phyloP scores from a whole-genome alignment of 2,113 vertebrate species.

The Erythrocercus mccallii region DNA sequence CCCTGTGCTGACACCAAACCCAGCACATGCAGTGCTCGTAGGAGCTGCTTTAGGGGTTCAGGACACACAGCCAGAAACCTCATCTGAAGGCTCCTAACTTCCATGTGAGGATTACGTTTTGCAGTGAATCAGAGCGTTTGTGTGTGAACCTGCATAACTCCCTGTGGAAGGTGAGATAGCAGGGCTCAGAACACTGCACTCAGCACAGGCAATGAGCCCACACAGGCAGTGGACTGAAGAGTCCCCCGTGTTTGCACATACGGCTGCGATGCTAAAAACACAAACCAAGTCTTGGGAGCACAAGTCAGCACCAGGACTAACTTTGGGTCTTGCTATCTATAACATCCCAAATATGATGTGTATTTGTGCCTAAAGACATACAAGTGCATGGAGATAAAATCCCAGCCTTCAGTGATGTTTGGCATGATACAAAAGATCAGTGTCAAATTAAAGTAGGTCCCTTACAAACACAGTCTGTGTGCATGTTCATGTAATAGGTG shows the following conservation, averaged over 20 bases:
- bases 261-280: not conserved
- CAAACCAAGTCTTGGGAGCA: not conserved
- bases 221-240: not conserved
- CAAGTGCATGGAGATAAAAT: not conserved
- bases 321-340: not conserved
- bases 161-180: not conserved
- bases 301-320: not conserved
- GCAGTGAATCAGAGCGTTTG: not conserved
- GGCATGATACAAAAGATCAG: not conserved
- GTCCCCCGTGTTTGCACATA: not conserved
- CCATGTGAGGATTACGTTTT: not conserved
- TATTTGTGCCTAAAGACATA: not conserved
- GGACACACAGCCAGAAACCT: not conserved
- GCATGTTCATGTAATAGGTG: not conserved
- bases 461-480: not conserved
- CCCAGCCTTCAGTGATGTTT: not conserved
- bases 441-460: not conserved
- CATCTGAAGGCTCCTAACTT: not conserved
- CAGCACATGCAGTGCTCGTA: accelerated
- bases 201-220: not conserved
- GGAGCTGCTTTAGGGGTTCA: not conserved
- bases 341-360: not conserved
- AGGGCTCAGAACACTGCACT: not conserved
- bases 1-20: not conserved
- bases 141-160: not conserved